Evolutionary conservation across 2,888 invertebrate genomes (phyloP).

Genomic region (Nymphalis urticae): DNA sequence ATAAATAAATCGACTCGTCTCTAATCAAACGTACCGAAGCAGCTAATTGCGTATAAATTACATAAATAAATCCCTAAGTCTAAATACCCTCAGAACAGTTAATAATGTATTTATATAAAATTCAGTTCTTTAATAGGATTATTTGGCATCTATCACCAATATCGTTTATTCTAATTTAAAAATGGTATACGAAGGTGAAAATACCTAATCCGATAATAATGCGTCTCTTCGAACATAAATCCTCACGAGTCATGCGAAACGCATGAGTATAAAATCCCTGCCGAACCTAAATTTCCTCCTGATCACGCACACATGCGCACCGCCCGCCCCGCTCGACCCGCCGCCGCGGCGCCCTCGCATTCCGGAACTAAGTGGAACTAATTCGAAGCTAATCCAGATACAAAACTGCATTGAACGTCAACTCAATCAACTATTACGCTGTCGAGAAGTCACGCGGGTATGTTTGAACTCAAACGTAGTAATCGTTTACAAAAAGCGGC

Average conservation of each 20-base stretch:
- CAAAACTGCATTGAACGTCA: slow-evolving; percentile 53
- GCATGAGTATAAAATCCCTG: slow-evolving; percentile 68
- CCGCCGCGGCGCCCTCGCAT: slow-evolving; percentile 46
- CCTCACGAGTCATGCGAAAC: slow-evolving; percentile 49
- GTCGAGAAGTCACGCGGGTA: slow-evolving; percentile 27
- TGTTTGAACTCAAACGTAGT: slow-evolving; percentile 23
- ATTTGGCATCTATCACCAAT: slow-evolving; percentile 81
- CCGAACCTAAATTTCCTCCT: slow-evolving; percentile 77
- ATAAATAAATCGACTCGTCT: slow-evolving; percentile 46
- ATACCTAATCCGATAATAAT: slow-evolving; percentile 69
- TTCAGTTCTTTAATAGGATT: slow-evolving; percentile 82
- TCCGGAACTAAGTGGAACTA: slow-evolving; percentile 52
- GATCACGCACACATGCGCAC: slow-evolving; percentile 58
- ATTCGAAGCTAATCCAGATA: slow-evolving; percentile 47
- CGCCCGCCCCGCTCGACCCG: slow-evolving; percentile 24
- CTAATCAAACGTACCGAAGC: slow-evolving; percentile 10
- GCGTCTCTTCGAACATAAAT: slow-evolving; percentile 69
- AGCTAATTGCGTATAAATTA: slow-evolving; percentile 50
- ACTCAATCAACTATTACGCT: slow-evolving; percentile 45
- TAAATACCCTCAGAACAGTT: slow-evolving; percentile 81
- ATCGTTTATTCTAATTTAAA: slow-evolving; percentile 73
- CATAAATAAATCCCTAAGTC: slow-evolving; percentile 72
- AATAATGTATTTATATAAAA: slow-evolving; percentile 80
- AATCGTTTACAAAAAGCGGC: slow-evolving; percentile 15
- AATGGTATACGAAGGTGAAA: slow-evolving; percentile 77